Conservation (phyloP, 2,113 vertebrate species). For the Emydocephalus ijimae region DNA sequence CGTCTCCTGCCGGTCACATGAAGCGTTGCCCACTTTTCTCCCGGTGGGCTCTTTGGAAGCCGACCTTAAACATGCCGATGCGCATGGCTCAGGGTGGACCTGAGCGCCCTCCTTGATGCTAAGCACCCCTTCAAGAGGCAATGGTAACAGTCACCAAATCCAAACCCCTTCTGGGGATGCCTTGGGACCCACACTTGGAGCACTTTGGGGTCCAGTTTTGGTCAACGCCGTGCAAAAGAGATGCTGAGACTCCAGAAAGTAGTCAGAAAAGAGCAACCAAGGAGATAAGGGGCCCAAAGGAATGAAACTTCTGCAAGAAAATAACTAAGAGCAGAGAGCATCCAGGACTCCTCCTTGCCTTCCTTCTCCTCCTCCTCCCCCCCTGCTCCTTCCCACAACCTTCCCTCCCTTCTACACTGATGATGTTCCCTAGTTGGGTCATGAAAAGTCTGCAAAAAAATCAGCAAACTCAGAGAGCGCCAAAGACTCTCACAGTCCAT, state of each 20-base stretch:
- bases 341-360: not conserved
- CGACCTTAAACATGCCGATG: not conserved
- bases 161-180: not conserved
- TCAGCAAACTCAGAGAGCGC: accelerated
- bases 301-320: not conserved
- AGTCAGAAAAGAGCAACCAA: not conserved
- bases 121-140: not conserved
- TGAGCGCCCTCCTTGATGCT: not conserved
- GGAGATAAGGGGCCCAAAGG: not conserved
- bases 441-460: too few relatives aligned
- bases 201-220: too few relatives aligned
- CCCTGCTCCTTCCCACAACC: too few relatives aligned
- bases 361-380: too few relatives aligned
- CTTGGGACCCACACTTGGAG: too few relatives aligned
- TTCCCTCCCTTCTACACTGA: too few relatives aligned
- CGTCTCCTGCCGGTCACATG: not conserved
- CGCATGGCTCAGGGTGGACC: too few relatives aligned
- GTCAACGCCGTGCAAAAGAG: too few relatives aligned
- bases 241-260: not conserved
- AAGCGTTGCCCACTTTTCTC: not conserved
- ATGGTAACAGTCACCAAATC: not conserved
- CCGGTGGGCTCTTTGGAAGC: not conserved
- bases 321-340: not conserved
- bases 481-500: too few relatives aligned
- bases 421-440: too few relatives aligned